Evolutionary conservation across 2,797 vertebrate genomes (phyloP).

Genomic region (Aplochiton taeniatus): DNA sequence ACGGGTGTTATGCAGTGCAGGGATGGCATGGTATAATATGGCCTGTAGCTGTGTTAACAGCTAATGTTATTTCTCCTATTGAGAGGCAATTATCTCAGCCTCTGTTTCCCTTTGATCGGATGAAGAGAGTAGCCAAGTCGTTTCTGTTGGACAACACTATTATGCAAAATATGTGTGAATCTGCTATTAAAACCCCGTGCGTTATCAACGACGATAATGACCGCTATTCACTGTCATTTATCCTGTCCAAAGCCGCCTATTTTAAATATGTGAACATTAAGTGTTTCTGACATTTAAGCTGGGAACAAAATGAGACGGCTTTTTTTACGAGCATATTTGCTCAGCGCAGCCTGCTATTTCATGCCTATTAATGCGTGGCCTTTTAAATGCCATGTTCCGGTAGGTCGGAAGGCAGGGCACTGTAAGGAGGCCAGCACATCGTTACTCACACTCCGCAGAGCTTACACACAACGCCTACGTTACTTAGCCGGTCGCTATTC

Average conservation of each 20-base stretch:
- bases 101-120: too few relatives aligned
- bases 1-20: too few relatives aligned
- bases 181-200: too few relatives aligned
- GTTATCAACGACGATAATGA: too few relatives aligned
- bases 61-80: too few relatives aligned
- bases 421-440: not conserved
- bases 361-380: constrained; percentile 45
- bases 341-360: constrained; percentile 27
- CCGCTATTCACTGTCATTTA: not conserved
- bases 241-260: not conserved
- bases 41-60: too few relatives aligned
- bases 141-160: too few relatives aligned
- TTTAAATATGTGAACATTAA: constrained; percentile 25
- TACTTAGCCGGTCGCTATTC: too few relatives aligned
- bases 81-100: too few relatives aligned
- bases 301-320: constrained; percentile 32
- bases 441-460: not conserved
- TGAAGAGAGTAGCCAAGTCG: too few relatives aligned
- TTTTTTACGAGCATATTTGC: constrained; percentile 40
- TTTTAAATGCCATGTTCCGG: constrained; percentile 25
- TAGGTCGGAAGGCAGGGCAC: not conserved
- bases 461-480: not conserved
- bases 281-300: constrained; percentile 41
- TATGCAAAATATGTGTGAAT: too few relatives aligned
- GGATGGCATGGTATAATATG: too few relatives aligned